Percentiles rank a stretch among this genome's conserved stretches.
phyloP scores from a whole-genome alignment of 2,888 invertebrate species.

The Fragum whitleyi region DNA sequence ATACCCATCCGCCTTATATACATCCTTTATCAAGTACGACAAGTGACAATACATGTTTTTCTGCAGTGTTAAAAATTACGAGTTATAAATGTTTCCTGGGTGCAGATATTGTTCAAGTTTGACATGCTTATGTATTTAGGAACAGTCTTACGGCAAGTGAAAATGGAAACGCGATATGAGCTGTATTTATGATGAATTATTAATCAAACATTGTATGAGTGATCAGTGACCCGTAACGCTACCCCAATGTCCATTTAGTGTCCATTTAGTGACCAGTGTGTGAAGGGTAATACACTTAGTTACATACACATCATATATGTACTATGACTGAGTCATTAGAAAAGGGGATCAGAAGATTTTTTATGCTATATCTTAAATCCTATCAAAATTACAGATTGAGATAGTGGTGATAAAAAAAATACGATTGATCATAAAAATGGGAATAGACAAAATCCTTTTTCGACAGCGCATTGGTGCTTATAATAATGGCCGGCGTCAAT shows the following conservation, averaged over 20 bases:
- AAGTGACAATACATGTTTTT: neutral
- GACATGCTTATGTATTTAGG: neutral
- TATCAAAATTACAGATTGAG: neutral
- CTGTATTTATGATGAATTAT: neutral
- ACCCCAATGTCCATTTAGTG: neutral
- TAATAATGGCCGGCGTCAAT: neutral
- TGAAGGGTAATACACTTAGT: neutral
- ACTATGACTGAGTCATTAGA: neutral
- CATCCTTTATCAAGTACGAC: no score
- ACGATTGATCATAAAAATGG: neutral
- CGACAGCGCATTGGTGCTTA: neutral
- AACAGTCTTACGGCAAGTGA: neutral
- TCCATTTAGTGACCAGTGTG: neutral
- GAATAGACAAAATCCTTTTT: neutral
- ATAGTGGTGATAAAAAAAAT: neutral
- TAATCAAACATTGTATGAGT: neutral
- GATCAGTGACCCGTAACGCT: neutral
- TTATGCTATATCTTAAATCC: neutral
- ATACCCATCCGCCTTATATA: no score
- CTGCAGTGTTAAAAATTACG: neutral
- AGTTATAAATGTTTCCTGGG: neutral
- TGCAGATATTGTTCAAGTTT: neutral
- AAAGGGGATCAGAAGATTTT: neutral
- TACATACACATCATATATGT: neutral
- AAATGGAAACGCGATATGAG: neutral